Evolutionary conservation across 2,113 vertebrate species (phyloP).

Genomic region (Caranx ignobilis): DNA sequence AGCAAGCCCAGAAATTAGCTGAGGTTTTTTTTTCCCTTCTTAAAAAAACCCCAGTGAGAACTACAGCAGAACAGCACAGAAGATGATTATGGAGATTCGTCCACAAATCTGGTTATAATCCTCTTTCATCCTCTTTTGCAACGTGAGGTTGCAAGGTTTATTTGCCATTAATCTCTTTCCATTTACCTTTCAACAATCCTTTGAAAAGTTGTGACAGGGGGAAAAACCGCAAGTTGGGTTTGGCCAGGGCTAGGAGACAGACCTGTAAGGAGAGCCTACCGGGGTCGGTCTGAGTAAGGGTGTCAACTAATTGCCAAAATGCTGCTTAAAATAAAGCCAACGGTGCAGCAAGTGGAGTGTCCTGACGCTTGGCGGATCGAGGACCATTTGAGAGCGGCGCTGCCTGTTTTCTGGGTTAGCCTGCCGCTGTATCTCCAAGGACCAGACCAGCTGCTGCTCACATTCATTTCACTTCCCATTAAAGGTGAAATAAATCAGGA

Average conservation of each 20-base stretch:
- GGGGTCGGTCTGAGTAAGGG: conserved; percentile 21
- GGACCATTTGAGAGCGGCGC: conserved; percentile 57
- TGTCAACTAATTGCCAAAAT: conserved; percentile 49
- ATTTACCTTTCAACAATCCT: conserved; percentile 64
- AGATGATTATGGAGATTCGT: conserved; percentile 79
- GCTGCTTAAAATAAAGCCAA: conserved; percentile 66
- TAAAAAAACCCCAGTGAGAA: conserved; percentile 47
- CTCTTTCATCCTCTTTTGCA: conserved; percentile 77
- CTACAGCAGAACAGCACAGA: conserved; percentile 66
- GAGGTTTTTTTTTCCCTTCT: conserved; percentile 13
- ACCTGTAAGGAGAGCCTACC: conserved; percentile 33
- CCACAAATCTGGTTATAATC: conserved; percentile 80
- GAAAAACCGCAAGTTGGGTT: conserved; percentile 37
- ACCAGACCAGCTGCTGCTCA: conserved; percentile 83
- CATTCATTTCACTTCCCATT: conserved; percentile 86
- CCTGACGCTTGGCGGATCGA: conserved; percentile 50
- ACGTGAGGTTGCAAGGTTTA: conserved; percentile 70
- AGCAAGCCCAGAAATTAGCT: conserved; percentile 24
- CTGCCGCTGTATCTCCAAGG: conserved; percentile 76
- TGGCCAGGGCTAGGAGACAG: conserved; percentile 31
- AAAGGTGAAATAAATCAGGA: conserved; percentile 85
- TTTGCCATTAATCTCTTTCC: conserved; percentile 75
- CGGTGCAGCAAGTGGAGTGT: conserved; percentile 50
- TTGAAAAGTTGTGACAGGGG: conserved; percentile 56
- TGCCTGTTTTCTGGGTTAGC: conserved; percentile 79